These are phyloP conservation scores for Actinia equina DNA, from an alignment of 64 coral and sea anemone genomes.

Conservation along the genomic window DNA sequence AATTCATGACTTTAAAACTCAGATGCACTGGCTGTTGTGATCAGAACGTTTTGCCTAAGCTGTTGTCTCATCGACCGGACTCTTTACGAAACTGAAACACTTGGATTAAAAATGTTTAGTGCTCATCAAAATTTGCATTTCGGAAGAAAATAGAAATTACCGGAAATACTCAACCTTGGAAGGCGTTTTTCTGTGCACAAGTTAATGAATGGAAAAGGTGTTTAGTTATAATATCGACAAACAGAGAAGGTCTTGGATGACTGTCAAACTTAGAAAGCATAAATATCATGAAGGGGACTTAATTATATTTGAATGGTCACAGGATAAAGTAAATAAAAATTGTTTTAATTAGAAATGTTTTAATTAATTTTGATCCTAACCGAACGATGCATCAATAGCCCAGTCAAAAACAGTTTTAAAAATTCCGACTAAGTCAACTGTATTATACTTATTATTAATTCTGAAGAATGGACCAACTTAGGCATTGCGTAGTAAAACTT, in stretches of 20 bases:
- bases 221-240: neutral
- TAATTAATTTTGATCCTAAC: too few species aligned
- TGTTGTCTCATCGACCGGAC: too few species aligned
- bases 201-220: neutral
- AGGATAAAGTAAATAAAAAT: conserved; percentile 4
- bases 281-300: neutral
- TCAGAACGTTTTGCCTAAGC: neutral
- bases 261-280: neutral
- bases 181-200: neutral
- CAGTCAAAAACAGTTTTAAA: too few species aligned
- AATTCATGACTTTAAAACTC: neutral
- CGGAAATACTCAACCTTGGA: too few species aligned
- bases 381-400: too few species aligned
- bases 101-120: neutral
- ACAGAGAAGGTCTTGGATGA: neutral
- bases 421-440: too few species aligned
- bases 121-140: neutral
- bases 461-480: too few species aligned
- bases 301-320: neutral
- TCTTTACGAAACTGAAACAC: neutral
- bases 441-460: too few species aligned
- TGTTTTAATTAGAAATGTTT: too few species aligned
- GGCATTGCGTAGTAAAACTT: too few species aligned
- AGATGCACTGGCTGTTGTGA: too few species aligned
- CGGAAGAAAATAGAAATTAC: neutral